These are phyloP conservation scores for Leucozona laternaria DNA, from an alignment of 2,888 invertebrate species.

Conservation along the genomic window DNA sequence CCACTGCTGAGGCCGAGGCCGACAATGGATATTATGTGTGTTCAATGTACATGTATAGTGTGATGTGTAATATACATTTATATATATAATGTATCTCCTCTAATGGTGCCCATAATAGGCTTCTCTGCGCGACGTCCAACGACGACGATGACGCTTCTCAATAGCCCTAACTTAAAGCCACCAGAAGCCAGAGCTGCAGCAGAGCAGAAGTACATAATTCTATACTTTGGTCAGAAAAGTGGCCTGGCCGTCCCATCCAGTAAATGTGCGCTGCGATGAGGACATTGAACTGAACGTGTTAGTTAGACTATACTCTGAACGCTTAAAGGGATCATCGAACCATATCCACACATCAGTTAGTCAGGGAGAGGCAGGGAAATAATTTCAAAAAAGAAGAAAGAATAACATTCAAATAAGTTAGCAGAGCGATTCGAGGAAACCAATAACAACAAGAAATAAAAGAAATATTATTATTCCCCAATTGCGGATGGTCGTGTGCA, in stretches of 20 bases:
- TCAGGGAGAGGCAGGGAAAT: conserved; percentile 1
- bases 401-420: conserved; percentile 61
- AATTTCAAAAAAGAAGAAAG: conserved; percentile 22
- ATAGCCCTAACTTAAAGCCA: conserved; percentile 5
- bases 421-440: conserved; percentile 38
- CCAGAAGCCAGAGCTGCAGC: conserved; percentile 13
- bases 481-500: conserved; percentile 35
- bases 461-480: conserved; percentile 20
- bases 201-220: conserved; percentile 8
- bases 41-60: conserved; percentile 6
- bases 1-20: conserved; percentile 17
- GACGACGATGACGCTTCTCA: conserved; percentile 45
- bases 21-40: conserved; percentile 64
- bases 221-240: conserved; percentile 55
- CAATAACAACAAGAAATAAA: neutral
- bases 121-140: conserved; percentile 34
- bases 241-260: conserved; percentile 32
- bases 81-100: conserved; percentile 54
- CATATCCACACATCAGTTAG: conserved; percentile 48
- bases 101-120: conserved; percentile 74
- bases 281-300: conserved; percentile 74
- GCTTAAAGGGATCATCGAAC: conserved; percentile 74
- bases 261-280: conserved; percentile 38
- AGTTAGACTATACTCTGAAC: conserved; percentile 54
- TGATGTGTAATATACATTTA: neutral